These are phyloP conservation scores for Larimichthys crocea DNA, from an alignment of 2,113 vertebrate genomes.

Conservation along the genomic window DNA sequence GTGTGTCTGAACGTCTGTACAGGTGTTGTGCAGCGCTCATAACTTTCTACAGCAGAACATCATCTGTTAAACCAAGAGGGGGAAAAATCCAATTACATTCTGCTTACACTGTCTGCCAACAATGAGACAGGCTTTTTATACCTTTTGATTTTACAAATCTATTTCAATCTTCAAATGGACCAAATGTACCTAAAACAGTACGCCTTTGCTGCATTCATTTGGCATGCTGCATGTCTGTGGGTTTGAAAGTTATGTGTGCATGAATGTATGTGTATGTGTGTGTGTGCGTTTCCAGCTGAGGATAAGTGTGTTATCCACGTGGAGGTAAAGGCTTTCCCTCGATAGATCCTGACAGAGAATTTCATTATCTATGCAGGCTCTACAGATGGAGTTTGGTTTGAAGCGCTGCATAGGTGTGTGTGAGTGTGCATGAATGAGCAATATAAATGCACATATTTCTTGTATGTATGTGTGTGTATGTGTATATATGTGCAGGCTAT, in stretches of 20 bases:
- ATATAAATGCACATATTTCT: slow-evolving; percentile 78
- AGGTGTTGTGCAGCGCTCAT: slow-evolving; percentile 57
- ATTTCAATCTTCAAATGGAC: slow-evolving; percentile 66
- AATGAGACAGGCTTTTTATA: slow-evolving; percentile 67
- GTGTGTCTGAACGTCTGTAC: slow-evolving; percentile 46
- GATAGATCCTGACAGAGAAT: slow-evolving; percentile 72
- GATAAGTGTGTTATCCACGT: slow-evolving; percentile 59
- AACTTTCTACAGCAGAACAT: slow-evolving; percentile 63
- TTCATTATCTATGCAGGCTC: slow-evolving; percentile 67
- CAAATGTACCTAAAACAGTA: slow-evolving; percentile 52
- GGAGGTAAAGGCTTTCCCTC: slow-evolving; percentile 67
- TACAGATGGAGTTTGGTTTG: slow-evolving; percentile 57
- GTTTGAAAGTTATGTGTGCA: slow-evolving; percentile 9
- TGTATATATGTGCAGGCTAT: slow-evolving; percentile 27
- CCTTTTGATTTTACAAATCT: slow-evolving; percentile 77
- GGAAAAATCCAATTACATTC: slow-evolving; percentile 76
- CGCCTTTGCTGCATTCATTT: slow-evolving; percentile 52
- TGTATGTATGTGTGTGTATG: slow-evolving; percentile 28
- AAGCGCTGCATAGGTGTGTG: slow-evolving; percentile 45
- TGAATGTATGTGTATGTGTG: slow-evolving; percentile 36
- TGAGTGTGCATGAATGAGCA: slow-evolving; percentile 58
- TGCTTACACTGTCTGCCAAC: slow-evolving; percentile 62
- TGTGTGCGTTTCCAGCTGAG: slow-evolving; percentile 19
- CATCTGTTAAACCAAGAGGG: slow-evolving; percentile 65
- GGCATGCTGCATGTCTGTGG: slow-evolving; percentile 29